These are phyloP conservation scores for Leptinotarsa defecta DNA, from an alignment of 1,140 invertebrate species.

Conservation along the genomic window DNA sequence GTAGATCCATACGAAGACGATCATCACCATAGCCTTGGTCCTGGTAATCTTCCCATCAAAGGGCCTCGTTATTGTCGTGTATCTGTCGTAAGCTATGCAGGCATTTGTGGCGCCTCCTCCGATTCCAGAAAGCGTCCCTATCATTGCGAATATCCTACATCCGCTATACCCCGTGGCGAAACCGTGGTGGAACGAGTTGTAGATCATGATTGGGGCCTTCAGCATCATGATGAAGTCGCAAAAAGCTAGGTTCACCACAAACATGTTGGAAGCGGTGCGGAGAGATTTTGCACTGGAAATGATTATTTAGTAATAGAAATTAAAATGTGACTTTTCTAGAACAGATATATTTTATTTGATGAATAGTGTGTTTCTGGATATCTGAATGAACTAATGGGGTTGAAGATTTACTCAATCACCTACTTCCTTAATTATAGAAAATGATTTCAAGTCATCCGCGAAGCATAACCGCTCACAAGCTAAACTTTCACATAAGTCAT, in stretches of 20 bases:
- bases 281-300: constrained; percentile 74
- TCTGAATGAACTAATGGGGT: too few relatives aligned
- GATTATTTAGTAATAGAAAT: too few relatives aligned
- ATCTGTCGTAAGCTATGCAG: constrained; percentile 48
- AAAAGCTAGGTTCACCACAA: constrained; percentile 85
- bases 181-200: constrained; percentile 80
- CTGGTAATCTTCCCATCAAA: constrained; percentile 78
- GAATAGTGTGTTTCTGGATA: too few relatives aligned
- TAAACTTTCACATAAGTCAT: too few relatives aligned
- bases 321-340: too few relatives aligned
- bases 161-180: constrained; percentile 73
- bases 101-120: constrained; percentile 63
- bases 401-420: too few relatives aligned
- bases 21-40: constrained; percentile 75
- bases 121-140: constrained; percentile 79
- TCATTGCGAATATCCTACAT: constrained; percentile 77
- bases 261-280: constrained; percentile 87
- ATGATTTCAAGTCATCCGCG: too few relatives aligned
- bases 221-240: constrained; percentile 88
- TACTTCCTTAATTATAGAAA: too few relatives aligned
- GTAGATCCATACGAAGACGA: constrained; percentile 76
- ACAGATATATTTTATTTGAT: too few relatives aligned
- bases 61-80: constrained; percentile 80
- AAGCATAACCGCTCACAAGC: too few relatives aligned
- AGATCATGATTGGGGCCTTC: constrained; percentile 85